Conservation (phyloP, 2,888 invertebrate genomes). For the Drosophila paranaensis region DNA sequence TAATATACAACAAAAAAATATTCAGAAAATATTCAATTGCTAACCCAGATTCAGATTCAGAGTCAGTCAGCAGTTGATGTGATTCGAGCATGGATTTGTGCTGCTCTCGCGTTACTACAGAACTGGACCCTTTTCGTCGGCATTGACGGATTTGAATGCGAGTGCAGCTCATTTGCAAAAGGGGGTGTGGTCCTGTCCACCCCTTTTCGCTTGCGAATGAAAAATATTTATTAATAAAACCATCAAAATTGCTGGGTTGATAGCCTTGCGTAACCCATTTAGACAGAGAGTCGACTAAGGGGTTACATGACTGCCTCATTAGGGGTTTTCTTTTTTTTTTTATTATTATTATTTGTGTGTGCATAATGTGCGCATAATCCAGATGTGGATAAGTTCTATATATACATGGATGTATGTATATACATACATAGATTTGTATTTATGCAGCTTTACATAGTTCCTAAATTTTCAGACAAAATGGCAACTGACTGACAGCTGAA, state of each 20-base stretch:
- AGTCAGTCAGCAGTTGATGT: not conserved
- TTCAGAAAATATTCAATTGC: not conserved
- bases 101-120: not conserved
- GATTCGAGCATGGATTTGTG: conserved; percentile 13
- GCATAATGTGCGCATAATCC: conserved; percentile 8
- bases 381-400: not conserved
- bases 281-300: conserved; percentile 8
- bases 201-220: conserved; percentile 32
- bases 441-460: not conserved
- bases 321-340: not conserved
- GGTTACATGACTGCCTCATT: conserved; percentile 13
- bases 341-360: not conserved
- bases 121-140: conserved; percentile 8
- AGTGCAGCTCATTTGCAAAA: conserved; percentile 27
- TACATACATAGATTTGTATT: not conserved
- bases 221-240: conserved; percentile 63
- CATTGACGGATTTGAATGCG: conserved; percentile 19
- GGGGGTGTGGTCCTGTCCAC: conserved; percentile 51
- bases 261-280: conserved; percentile 35
- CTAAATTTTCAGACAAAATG: too few relatives aligned
- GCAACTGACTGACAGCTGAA: too few relatives aligned
- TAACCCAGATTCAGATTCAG: not conserved
- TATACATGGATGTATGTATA: not conserved
- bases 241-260: conserved; percentile 46
- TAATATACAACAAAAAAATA: not conserved